Base-by-base conservation (phyloP, 35 echinoderm and acorn worm species). In the Patiria miniata region DNA sequence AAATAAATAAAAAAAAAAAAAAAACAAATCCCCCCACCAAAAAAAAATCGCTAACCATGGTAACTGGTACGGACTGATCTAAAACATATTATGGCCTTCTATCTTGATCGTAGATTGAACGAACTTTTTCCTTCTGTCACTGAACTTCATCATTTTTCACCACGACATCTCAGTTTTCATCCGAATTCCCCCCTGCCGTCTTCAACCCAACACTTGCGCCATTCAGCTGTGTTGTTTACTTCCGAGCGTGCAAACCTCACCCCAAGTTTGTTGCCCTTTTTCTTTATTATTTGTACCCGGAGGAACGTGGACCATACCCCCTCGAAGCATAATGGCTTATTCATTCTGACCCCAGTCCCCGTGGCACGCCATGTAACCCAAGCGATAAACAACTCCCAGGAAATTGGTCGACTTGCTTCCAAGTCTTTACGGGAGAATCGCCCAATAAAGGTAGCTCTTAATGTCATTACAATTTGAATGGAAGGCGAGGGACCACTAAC, bases 121-220 rank as follows among this genome's bases (percentile, higher is more conserved):
- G 65, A 73, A 32, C 65, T 32, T 26, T 10, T 73, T 73, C 65
- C 14, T 14, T 26, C 60, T 0, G 19, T 18, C 19, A n/a, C 28
- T 26, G 28, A 73, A 23, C 65, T 32, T 73, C 65, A 10, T 34
- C 34, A 73, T 73, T 73, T 26, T 73, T 73, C 26, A 73, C 42
- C 42, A 12, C 12, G 42, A 47, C 42, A 47, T 47, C 42, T 47
- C 42, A 47, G 42, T 47, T 47, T 47, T 47, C 42, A 47, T 47
- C 42, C 8, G 29, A 73, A 73, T 73, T 73, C 65, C 65, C 65
- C 65, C 65, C 65, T 73, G 65, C 65, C 65, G 23, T 12, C 65
- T 47, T 34, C 10, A 73, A 73, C 15, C 21, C 65, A 26, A 73
- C 34, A 26, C 65, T 26, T 10, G 29, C 34, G 14, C 26, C 65